Base-by-base conservation (phyloP, 2,888 invertebrate genomes). In the Cataglyphis rosenhaueri region DNA sequence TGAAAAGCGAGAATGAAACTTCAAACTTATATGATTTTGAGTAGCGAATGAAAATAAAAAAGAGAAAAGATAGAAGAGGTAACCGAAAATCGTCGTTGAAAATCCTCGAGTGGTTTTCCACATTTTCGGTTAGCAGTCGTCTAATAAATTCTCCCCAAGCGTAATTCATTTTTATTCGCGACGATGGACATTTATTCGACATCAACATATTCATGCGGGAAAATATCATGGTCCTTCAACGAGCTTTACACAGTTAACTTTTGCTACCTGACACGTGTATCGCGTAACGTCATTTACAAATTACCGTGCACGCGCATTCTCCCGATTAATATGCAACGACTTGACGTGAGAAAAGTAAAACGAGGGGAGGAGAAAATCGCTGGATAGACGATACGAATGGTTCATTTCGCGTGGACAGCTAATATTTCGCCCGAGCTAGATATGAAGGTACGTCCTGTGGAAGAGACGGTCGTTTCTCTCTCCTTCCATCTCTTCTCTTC, bases 361-460 rank as follows among this genome's bases (percentile, higher is more conserved):
- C 29, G 18, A n/a, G 41, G 38, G 29, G 78, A 65, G 81, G 66
- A 25, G 66, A 84, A 86, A 76, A 84, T 88, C 82, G 83, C 68
- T 64, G 81, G 82, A 83, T 79, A 83, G 82, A 78, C 81, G 81
- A 85, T 85, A 83, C 84, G 79, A 81, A 64, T 79, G 71, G 84
- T 83, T 86, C 82, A 84, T 88, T 78, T 88, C 83, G 75, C 82
- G 75, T 70, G 74, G 76, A 79, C 81, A 82, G 85, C 81, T 87
- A 87, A 88, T 87, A 87, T 87, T 87, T 87, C 83, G 66, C 65
- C 57, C 57, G 64, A 74, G 66, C 79, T 81, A 73, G 29, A 32
- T 9, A 32, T 9, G 74, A 57, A 48, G 62, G 55, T 61, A 38
- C 70, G 62, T 64, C 21, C 84, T 41, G 38, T 61, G 65, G 41